Evolutionary conservation across 1,140 invertebrate genomes (phyloP).

Genomic region (Helicorthomorpha holstii): DNA sequence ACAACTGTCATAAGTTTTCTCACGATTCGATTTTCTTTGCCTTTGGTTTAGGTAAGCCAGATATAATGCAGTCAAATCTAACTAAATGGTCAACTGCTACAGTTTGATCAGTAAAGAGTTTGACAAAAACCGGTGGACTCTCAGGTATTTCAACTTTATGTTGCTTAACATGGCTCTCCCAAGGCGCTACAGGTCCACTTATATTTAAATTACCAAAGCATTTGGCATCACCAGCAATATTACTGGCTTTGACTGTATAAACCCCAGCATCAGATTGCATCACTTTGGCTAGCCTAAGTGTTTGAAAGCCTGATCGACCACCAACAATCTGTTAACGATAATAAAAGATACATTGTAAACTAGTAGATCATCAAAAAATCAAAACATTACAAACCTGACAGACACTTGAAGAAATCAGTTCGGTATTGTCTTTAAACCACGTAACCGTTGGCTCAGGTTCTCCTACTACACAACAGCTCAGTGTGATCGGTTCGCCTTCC

Average conservation of each 20-base stretch:
- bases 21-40: no score
- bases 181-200: constrained; percentile 18
- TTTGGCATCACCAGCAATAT: constrained; percentile 54
- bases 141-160: constrained; percentile 27
- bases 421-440: constrained; percentile 42
- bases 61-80: constrained; percentile 50
- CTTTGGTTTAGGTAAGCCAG: constrained; percentile 52
- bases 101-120: constrained; percentile 38
- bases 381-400: not conserved
- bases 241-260: constrained; percentile 54
- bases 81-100: constrained; percentile 34
- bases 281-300: constrained; percentile 37
- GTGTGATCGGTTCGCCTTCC: constrained; percentile 19
- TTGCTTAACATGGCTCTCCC: constrained; percentile 35
- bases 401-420: not conserved
- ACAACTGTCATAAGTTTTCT: not conserved
- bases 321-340: constrained; percentile 8
- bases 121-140: constrained; percentile 41
- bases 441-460: constrained; percentile 47
- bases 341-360: constrained; percentile 8
- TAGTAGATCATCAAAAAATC: no score
- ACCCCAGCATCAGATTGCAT: constrained; percentile 47
- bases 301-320: constrained; percentile 31
- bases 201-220: constrained; percentile 60
- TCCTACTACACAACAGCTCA: constrained; percentile 41